These are phyloP conservation scores for Microctenopoma stevenorrisi DNA, from an alignment of 2,797 vertebrate species.

Conservation along the genomic window DNA sequence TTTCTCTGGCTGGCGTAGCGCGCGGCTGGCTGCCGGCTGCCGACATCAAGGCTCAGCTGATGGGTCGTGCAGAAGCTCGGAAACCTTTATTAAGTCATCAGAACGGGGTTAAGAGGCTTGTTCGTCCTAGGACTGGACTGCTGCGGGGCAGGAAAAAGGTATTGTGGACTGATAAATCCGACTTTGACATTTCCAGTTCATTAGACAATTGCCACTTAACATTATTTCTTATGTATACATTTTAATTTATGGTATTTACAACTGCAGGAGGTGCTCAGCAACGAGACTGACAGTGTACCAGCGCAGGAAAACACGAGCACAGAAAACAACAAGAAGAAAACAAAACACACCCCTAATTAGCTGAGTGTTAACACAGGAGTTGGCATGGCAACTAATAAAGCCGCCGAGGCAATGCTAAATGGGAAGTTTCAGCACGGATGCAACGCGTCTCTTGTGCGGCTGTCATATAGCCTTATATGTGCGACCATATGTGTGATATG, in stretches of 20 bases:
- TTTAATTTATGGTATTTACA: constrained; percentile 9
- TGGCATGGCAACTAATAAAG: constrained; percentile 62
- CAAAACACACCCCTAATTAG: constrained; percentile 63
- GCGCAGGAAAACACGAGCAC: constrained; percentile 49
- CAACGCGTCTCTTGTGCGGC: constrained; percentile 23
- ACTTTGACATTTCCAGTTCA: constrained; percentile 47
- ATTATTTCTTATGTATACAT: constrained; percentile 12
- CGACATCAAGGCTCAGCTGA: constrained; percentile 44
- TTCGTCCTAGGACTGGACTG: constrained; percentile 19
- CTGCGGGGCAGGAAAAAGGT: constrained; percentile 13
- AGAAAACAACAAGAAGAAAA: constrained; percentile 32
- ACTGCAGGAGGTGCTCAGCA: constrained; percentile 1
- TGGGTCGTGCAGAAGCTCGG: constrained; percentile 40
- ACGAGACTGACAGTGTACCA: constrained; percentile 38
- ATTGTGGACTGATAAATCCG: constrained; percentile 25
- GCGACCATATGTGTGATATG: constrained; percentile 30
- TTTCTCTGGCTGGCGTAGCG: constrained; percentile 14
- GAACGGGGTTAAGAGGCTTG: constrained; percentile 56
- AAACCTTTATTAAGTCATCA: constrained; percentile 60
- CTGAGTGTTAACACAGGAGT: constrained; percentile 51
- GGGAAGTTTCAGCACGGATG: constrained; percentile 45
- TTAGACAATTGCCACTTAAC: constrained; percentile 3
- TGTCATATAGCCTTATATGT: neutral
- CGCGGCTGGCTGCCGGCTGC: constrained; percentile 27
- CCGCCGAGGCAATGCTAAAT: constrained; percentile 43